Conservation (phyloP, 2,888 invertebrate species). For the Tachina fera region DNA sequence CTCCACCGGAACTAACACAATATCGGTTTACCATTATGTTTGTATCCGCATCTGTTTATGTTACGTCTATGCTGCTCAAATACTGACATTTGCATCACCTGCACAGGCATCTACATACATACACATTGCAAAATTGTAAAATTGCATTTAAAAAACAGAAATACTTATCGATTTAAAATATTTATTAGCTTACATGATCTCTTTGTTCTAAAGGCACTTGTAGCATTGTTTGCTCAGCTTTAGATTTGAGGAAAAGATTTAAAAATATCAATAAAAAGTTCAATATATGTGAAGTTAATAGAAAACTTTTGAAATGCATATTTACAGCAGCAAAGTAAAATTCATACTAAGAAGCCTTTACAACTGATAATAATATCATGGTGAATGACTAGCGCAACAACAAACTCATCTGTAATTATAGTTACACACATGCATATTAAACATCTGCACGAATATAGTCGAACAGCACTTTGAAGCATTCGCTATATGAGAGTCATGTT, state of each 20-base stretch:
- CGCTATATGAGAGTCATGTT: no score
- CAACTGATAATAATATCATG: conserved; percentile 10
- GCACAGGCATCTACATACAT: neutral
- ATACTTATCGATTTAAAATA: neutral
- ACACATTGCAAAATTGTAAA: neutral
- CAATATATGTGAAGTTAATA: neutral
- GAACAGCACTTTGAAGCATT: neutral
- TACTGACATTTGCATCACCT: conserved; percentile 38
- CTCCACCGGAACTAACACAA: conserved; percentile 14
- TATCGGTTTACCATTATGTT: conserved; percentile 60
- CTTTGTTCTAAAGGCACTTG: neutral
- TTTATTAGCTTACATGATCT: conserved; percentile 1
- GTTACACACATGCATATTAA: no score
- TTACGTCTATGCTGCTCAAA: conserved; percentile 43
- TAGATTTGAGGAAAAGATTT: neutral
- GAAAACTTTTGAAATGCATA: conserved; percentile 43
- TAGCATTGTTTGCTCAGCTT: neutral
- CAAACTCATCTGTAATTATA: neutral
- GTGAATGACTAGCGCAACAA: neutral
- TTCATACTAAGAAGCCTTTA: conserved; percentile 20
- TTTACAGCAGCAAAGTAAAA: conserved; percentile 36
- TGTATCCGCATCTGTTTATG: conserved; percentile 51
- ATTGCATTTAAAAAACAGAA: neutral
- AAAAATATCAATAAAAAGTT: conserved; percentile 1
- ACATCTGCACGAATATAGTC: no score